Evolutionary conservation across 2,113 vertebrate genomes (phyloP).

Genomic region (Eptesicus fuscus): DNA sequence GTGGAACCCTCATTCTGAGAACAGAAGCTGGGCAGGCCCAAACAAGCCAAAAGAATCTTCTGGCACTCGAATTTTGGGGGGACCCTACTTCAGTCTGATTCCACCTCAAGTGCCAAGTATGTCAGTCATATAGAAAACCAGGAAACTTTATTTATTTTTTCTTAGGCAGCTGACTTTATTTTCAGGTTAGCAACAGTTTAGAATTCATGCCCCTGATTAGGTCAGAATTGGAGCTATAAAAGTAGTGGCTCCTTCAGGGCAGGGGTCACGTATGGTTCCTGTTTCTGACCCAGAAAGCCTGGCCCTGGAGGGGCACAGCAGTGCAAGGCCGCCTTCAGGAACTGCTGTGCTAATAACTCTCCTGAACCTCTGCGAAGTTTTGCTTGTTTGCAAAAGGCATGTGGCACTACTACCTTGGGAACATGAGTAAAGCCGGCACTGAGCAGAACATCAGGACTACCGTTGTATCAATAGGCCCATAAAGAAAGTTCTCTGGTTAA

Average conservation of each 20-base stretch:
- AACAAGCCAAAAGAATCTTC: not conserved
- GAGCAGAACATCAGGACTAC: not conserved
- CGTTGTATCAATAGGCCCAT: rapidly evolving
- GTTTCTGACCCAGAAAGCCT: not conserved
- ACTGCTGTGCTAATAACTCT: not conserved
- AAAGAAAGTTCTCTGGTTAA: not conserved
- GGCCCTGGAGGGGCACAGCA: not conserved
- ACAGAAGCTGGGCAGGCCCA: not conserved
- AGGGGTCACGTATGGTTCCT: not conserved
- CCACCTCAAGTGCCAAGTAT: not conserved
- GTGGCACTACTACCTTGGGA: not conserved
- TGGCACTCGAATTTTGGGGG: not conserved
- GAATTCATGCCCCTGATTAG: not conserved
- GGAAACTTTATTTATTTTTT: not conserved
- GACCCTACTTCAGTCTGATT: not conserved
- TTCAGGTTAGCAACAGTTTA: not conserved
- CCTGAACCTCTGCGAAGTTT: not conserved
- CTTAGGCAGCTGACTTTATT: not conserved
- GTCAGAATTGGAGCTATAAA: not conserved
- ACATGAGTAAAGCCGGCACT: not conserved
- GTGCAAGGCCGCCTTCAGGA: not conserved
- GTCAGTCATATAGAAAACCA: not conserved
- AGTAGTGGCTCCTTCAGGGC: not conserved
- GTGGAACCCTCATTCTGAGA: rapidly evolving
- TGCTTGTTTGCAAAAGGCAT: not conserved